Evolutionary conservation across 2,113 vertebrate genomes (phyloP).

Genomic region (Cryptomyrus ogoouensis): DNA sequence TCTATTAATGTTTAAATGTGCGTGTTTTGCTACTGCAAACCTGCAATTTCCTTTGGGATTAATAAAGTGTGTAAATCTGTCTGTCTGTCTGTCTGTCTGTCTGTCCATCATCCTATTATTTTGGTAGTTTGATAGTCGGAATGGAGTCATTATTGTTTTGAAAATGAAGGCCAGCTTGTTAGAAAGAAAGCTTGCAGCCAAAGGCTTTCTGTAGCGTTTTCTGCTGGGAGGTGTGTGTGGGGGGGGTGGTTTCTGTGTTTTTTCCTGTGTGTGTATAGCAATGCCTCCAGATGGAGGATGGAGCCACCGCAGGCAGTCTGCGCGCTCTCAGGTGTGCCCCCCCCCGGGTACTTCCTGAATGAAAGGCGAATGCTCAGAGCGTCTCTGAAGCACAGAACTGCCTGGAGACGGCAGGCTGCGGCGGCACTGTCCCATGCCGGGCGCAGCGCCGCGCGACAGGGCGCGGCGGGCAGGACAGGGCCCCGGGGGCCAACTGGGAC

Average conservation of each 20-base stretch:
- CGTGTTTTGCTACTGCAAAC: not conserved
- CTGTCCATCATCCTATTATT: not conserved
- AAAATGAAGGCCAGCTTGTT: not conserved
- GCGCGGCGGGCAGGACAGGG: not conserved
- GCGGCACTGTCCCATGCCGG: not conserved
- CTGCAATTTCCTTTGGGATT: not conserved
- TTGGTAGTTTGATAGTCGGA: not conserved
- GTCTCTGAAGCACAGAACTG: not conserved
- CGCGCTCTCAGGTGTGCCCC: not conserved
- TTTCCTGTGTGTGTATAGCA: not conserved
- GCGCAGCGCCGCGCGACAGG: not conserved
- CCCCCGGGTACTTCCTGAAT: constrained; percentile 15
- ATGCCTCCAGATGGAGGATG: constrained; percentile 19
- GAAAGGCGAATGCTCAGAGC: not conserved
- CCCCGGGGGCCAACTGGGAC: not conserved
- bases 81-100: not conserved
- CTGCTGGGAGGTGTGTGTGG: not conserved
- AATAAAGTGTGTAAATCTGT: not conserved
- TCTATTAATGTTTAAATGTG: not conserved
- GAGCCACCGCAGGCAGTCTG: constrained; percentile 12
- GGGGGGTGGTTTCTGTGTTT: constrained; percentile 1
- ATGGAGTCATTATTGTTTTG: not conserved
- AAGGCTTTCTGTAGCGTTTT: not conserved
- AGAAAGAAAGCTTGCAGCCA: not conserved
- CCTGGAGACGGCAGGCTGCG: not conserved